Evolutionary conservation across 2,888 invertebrate genomes (phyloP).

Genomic region (Blomia tropicalis): DNA sequence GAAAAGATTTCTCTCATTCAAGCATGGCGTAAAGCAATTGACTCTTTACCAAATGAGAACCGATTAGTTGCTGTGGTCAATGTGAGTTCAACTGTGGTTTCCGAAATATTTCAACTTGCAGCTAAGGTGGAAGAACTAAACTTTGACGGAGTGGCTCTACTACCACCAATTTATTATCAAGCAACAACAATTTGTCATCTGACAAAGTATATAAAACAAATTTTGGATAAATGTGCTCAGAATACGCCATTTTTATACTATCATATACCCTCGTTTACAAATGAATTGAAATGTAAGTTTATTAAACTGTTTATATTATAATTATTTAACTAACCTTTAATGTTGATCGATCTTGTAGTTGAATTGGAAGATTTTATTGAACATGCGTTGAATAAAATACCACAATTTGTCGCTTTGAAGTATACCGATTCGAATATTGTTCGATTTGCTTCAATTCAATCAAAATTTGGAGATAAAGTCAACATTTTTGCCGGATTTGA

Average conservation of each 20-base stretch:
- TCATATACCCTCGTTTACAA: slow-evolving; percentile 57
- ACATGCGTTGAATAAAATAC: not conserved
- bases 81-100: slow-evolving; percentile 20
- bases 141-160: slow-evolving; percentile 51
- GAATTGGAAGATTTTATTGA: slow-evolving; percentile 11
- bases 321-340: not conserved
- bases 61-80: slow-evolving; percentile 48
- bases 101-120: slow-evolving; percentile 40
- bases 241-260: slow-evolving; percentile 63
- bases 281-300: slow-evolving; percentile 50
- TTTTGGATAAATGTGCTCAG: slow-evolving; percentile 53
- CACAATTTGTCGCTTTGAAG: slow-evolving; percentile 17
- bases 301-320: not conserved
- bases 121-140: slow-evolving; percentile 49
- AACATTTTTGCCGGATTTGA: slow-evolving; percentile 29
- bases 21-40: slow-evolving; percentile 42
- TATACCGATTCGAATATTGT: slow-evolving; percentile 12
- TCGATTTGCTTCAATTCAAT: slow-evolving; percentile 1
- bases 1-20: slow-evolving; percentile 53
- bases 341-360: too few species aligned
- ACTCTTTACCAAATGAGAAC: slow-evolving; percentile 34
- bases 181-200: slow-evolving; percentile 47
- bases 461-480: slow-evolving; percentile 20
- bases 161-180: slow-evolving; percentile 61
- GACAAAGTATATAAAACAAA: slow-evolving; percentile 47